Conservation (phyloP, 2,797 vertebrate species). For the Sebastes umbrosus region DNA sequence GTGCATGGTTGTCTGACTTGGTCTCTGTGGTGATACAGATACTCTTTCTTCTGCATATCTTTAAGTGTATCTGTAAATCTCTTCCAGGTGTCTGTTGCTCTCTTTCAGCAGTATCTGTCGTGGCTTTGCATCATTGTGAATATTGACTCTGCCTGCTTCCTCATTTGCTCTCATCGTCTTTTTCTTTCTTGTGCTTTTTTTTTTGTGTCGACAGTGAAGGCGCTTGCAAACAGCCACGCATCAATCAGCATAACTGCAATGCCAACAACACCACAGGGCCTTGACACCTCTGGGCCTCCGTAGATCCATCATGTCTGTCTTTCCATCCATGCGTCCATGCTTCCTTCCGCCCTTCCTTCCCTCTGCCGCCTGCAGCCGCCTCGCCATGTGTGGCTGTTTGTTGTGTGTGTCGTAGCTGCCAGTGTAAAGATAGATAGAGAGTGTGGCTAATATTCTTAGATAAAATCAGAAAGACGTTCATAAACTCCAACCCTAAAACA, state of each 20-base stretch:
- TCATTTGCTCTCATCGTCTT: slow-evolving; percentile 76
- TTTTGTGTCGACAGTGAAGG: slow-evolving; percentile 81
- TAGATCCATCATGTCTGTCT: slow-evolving; percentile 66
- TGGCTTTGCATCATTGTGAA: slow-evolving; percentile 61
- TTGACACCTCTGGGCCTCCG: slow-evolving; percentile 62
- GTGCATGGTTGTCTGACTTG: not conserved
- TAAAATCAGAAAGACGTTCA: not conserved
- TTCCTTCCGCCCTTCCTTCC: slow-evolving; percentile 32
- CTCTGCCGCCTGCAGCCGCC: slow-evolving; percentile 6
- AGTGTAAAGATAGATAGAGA: not conserved
- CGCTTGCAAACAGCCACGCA: slow-evolving; percentile 79
- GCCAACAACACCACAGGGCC: slow-evolving; percentile 65
- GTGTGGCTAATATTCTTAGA: not conserved
- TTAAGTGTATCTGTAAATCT: slow-evolving; percentile 6
- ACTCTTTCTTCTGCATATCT: not conserved
- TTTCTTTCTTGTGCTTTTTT: slow-evolving; percentile 76
- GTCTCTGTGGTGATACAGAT: slow-evolving; percentile 10
- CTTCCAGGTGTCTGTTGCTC: not conserved
- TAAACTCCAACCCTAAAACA: not conserved
- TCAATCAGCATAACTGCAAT: slow-evolving; percentile 69
- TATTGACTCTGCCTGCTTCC: slow-evolving; percentile 60
- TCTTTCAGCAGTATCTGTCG: slow-evolving; percentile 24
- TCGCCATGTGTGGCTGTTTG: slow-evolving; percentile 29
- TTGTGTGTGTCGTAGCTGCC: slow-evolving; percentile 25
- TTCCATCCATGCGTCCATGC: slow-evolving; percentile 54